Evolutionary conservation across 2,797 vertebrate species (phyloP).

Genomic region (Rhinophrynus dorsalis): DNA sequence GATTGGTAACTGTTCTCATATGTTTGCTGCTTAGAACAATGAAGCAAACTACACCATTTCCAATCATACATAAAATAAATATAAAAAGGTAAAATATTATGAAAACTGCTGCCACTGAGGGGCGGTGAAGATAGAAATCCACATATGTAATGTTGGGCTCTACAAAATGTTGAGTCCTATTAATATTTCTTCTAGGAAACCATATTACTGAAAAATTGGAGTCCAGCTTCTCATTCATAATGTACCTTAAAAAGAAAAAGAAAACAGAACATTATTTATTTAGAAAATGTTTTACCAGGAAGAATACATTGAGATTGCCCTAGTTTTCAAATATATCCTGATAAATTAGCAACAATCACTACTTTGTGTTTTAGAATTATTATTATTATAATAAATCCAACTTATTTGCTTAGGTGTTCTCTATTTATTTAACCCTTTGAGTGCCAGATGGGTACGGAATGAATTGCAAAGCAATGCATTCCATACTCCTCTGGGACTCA

Average conservation of each 20-base stretch:
- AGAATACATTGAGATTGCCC: too few species aligned
- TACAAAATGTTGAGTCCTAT: slow-evolving; percentile 51
- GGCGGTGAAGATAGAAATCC: slow-evolving; percentile 85
- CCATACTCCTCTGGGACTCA: too few species aligned
- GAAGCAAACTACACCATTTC: slow-evolving; percentile 85
- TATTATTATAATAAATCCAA: too few species aligned
- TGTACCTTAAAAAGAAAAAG: slow-evolving; percentile 59
- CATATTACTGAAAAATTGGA: slow-evolving; percentile 66
- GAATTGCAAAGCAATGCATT: too few species aligned
- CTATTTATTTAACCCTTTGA: too few species aligned
- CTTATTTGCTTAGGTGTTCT: too few species aligned
- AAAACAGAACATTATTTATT: slow-evolving; percentile 3
- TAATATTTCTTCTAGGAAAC: slow-evolving; percentile 52
- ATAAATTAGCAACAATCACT: too few species aligned
- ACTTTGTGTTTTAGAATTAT: too few species aligned
- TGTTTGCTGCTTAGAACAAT: slow-evolving; percentile 80
- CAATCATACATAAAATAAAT: slow-evolving; percentile 88
- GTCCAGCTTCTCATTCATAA: slow-evolving; percentile 64
- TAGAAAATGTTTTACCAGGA: too few species aligned
- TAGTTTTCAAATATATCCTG: too few species aligned
- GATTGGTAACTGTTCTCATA: slow-evolving; percentile 88
- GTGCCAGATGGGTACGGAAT: too few species aligned
- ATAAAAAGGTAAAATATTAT: slow-evolving; percentile 87
- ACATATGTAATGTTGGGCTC: slow-evolving; percentile 79
- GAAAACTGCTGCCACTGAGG: slow-evolving; percentile 78